Conservation (phyloP, 2,113 vertebrate genomes). For the Lepus europaeus region DNA sequence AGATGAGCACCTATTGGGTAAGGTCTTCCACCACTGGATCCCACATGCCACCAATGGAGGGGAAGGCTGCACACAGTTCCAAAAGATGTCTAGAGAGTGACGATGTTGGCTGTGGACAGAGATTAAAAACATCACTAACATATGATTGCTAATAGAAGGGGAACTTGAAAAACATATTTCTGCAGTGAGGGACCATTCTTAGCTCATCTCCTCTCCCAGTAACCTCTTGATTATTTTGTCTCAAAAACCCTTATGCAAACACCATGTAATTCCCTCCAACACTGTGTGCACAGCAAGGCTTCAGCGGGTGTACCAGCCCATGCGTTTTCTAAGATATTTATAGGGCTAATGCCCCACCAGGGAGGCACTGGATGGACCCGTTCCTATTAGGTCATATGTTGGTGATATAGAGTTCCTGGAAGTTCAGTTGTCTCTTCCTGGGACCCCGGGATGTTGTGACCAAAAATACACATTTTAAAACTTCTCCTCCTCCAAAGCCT, state of each 20-base stretch:
- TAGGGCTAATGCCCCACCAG: conserved; percentile 44
- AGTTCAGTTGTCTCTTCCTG: conserved; percentile 64
- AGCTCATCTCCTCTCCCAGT: conserved; percentile 69
- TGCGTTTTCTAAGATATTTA: conserved; percentile 66
- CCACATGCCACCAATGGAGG: neutral
- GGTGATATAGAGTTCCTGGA: conserved; percentile 62
- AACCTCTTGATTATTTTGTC: conserved; percentile 68
- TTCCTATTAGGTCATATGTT: conserved; percentile 73
- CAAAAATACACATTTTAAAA: conserved; percentile 76
- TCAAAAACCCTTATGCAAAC: conserved; percentile 69
- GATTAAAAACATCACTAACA: conserved; percentile 40
- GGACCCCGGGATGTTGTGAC: conserved; percentile 53
- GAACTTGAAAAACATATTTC: conserved; percentile 65
- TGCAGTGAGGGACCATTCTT: conserved; percentile 30
- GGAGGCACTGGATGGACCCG: conserved; percentile 41
- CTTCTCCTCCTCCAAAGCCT: conserved; percentile 61
- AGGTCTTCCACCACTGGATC: neutral
- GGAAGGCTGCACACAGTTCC: neutral
- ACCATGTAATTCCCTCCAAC: conserved; percentile 70
- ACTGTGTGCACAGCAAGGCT: conserved; percentile 64
- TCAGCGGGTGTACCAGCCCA: conserved; percentile 26
- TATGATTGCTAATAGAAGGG: conserved; percentile 24
- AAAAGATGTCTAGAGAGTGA: conserved; percentile 47
- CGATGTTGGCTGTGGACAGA: conserved; percentile 27
- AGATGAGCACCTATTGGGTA: neutral